Evolutionary conservation across 2,797 vertebrate species (phyloP).

Genomic region (Sternotherus odoratus): DNA sequence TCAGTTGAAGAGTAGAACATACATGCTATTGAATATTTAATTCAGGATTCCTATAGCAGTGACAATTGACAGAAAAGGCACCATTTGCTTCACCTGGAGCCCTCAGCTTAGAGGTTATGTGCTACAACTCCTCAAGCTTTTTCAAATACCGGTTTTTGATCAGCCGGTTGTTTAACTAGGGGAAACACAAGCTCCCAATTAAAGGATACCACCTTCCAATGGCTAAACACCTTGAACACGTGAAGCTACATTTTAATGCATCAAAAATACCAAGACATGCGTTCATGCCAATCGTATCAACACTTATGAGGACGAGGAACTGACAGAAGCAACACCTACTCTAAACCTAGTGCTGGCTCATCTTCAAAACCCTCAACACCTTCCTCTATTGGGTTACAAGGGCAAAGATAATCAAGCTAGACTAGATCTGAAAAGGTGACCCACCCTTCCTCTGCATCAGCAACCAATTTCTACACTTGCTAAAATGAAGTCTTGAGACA

Average conservation of each 20-base stretch:
- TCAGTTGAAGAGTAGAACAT: constrained; percentile 31
- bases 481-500: not conserved
- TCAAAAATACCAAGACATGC: not conserved
- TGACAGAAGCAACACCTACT: fast-evolving
- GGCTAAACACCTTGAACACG: not conserved
- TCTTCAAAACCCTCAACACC: not conserved
- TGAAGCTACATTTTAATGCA: not conserved
- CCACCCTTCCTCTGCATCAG: not conserved
- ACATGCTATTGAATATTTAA: constrained; percentile 56
- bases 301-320: not conserved
- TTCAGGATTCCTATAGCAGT: constrained; percentile 58
- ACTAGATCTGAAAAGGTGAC: not conserved
- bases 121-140: not conserved
- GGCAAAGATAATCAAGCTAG: not conserved
- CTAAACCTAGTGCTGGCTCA: not conserved
- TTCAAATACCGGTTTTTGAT: not conserved
- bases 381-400: not conserved
- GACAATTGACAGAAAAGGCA: constrained; percentile 59
- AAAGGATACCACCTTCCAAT: not conserved
- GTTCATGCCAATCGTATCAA: not conserved
- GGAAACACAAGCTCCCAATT: not conserved
- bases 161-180: not conserved
- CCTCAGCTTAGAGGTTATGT: not conserved
- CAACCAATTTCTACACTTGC: not conserved
- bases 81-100: constrained; percentile 29